phyloP scores from a whole-genome alignment of 2,797 vertebrate genomes.

The Alauda arvensis region DNA sequence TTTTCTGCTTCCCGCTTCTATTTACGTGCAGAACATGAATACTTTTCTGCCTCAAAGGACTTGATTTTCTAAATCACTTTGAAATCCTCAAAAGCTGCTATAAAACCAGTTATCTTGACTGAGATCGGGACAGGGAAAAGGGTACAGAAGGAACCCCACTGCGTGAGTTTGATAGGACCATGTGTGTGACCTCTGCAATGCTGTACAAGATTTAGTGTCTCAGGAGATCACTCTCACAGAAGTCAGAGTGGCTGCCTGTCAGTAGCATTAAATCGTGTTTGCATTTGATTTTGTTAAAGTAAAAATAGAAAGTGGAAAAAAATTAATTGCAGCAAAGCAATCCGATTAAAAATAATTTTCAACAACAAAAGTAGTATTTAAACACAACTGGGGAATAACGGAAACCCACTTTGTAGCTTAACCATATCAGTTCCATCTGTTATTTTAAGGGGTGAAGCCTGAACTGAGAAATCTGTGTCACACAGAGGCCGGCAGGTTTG shows the following conservation, averaged over 20 bases:
- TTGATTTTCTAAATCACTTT: slow-evolving; percentile 47
- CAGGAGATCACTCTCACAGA: neutral
- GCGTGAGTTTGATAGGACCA: neutral
- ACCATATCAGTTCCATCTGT: slow-evolving; percentile 48
- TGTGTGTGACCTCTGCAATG: neutral
- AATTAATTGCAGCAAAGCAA: neutral
- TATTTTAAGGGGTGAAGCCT: slow-evolving; percentile 49
- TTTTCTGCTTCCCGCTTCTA: slow-evolving; percentile 14
- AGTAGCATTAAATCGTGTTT: neutral
- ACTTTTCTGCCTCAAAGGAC: slow-evolving; percentile 23
- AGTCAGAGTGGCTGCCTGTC: neutral
- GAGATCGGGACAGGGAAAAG: neutral
- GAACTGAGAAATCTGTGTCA: slow-evolving; percentile 54
- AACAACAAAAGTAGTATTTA: slow-evolving; percentile 29
- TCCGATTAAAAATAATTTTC: slow-evolving; percentile 16
- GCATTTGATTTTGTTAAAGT: neutral
- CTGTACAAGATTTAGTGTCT: neutral
- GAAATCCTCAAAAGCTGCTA: slow-evolving; percentile 47
- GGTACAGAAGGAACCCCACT: slow-evolving; percentile 12
- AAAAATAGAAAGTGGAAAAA: neutral
- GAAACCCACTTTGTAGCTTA: slow-evolving; percentile 1
- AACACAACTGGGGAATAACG: neutral
- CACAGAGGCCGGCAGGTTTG: slow-evolving; percentile 54
- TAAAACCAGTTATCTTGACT: slow-evolving; percentile 29
- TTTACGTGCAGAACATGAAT: slow-evolving; percentile 22